phyloP scores from a whole-genome alignment of 2,113 vertebrate genomes.

The Sinocyclocheilus rhinocerous region DNA sequence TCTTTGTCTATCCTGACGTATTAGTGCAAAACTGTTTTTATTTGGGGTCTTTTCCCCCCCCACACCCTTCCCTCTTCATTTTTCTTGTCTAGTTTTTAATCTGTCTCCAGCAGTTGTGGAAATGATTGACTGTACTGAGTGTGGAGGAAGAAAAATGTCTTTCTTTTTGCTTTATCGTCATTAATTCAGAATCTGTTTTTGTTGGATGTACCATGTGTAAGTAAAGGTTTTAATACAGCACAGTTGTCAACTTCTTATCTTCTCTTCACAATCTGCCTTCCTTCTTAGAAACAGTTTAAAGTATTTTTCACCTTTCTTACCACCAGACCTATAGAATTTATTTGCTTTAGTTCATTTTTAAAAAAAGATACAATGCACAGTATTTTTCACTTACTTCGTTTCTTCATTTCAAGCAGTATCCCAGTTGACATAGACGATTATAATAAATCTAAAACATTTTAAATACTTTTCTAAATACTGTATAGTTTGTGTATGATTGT shows the following conservation, averaged over 20 bases:
- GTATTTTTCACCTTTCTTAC: not conserved
- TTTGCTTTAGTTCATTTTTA: not conserved
- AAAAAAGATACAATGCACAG: not conserved
- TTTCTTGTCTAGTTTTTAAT: conserved; percentile 63
- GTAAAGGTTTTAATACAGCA: conserved; percentile 79
- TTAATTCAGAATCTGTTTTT: conserved; percentile 76
- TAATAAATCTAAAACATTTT: not conserved
- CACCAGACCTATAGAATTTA: not conserved
- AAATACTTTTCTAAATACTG: not conserved
- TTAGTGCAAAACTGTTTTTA: conserved; percentile 67
- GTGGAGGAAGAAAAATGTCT: conserved; percentile 65
- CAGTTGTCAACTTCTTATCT: conserved; percentile 7
- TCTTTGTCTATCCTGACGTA: conserved; percentile 71
- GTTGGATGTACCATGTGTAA: conserved; percentile 77
- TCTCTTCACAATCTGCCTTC: not conserved
- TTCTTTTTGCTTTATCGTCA: conserved; percentile 62
- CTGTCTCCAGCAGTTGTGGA: conserved; percentile 62
- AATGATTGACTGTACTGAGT: conserved; percentile 66
- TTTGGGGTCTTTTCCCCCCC: conserved; percentile 52
- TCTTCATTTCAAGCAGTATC: too few species aligned
- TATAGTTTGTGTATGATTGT: too few species aligned
- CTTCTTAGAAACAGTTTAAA: not conserved
- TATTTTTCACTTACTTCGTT: not conserved
- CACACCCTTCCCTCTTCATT: conserved; percentile 56
- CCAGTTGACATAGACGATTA: not conserved